Evolutionary conservation across 2,888 invertebrate species (phyloP).

Genomic region (Caenorhabditis sp.): DNA sequence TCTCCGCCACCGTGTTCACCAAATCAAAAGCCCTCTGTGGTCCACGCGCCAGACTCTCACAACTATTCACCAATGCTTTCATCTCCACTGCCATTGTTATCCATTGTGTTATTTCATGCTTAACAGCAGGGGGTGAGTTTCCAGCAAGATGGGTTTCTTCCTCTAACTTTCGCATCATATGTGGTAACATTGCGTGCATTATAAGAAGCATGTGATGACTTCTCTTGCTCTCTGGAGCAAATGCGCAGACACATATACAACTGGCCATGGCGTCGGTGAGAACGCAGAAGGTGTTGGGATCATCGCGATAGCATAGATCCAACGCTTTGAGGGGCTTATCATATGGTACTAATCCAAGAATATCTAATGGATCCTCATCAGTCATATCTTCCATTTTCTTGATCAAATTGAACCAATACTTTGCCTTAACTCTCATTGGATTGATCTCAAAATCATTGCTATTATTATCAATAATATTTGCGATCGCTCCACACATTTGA

Average conservation of each 20-base stretch:
- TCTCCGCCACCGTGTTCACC: conserved; percentile 59
- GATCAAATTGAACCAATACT: conserved; percentile 83
- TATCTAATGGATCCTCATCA: conserved; percentile 85
- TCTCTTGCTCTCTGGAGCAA: conserved; percentile 88
- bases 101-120: conserved; percentile 80
- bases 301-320: conserved; percentile 98
- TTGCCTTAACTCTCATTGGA: conserved; percentile 82
- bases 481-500: conserved; percentile 94
- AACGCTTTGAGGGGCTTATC: conserved; percentile 77
- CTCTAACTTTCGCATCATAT: conserved; percentile 92
- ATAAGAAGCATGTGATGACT: conserved; percentile 76
- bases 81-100: conserved; percentile 88
- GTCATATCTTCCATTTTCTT: conserved; percentile 81
- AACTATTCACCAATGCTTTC: conserved; percentile 92
- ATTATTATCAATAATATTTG: conserved; percentile 86
- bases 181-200: conserved; percentile 92
- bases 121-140: conserved; percentile 79
- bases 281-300: conserved; percentile 94
- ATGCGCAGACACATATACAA: conserved; percentile 97
- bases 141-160: conserved; percentile 79
- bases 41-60: conserved; percentile 92
- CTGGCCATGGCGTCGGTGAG: conserved; percentile 92
- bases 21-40: conserved; percentile 87
- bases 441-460: conserved; percentile 81
- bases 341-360: conserved; percentile 73